A percentile compares a stretch with the other conserved stretches of the same genome.
phyloP scores from a whole-genome alignment of 2,888 invertebrate genomes.

The Cheilosia urbana region DNA sequence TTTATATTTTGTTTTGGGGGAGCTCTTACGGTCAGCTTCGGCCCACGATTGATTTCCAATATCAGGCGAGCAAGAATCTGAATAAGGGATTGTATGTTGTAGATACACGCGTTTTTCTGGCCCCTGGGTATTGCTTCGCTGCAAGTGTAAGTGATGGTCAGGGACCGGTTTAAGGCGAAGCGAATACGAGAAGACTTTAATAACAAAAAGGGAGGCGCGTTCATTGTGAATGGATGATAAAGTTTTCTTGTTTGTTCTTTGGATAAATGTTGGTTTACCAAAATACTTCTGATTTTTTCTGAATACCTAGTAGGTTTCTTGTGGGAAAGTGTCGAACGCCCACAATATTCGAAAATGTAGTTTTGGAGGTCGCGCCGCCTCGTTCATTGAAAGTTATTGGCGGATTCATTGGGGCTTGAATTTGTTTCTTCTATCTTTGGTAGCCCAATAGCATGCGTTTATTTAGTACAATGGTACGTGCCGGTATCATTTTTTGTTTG shows the following conservation, averaged over 20 bases:
- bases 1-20: conserved; percentile 40
- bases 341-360: conserved; percentile 77
- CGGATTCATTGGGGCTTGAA: neutral
- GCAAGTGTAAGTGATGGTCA: conserved; percentile 32
- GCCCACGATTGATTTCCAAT: conserved; percentile 83
- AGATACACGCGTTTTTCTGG: conserved; percentile 10
- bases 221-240: conserved; percentile 37
- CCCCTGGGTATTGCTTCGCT: conserved; percentile 10
- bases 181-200: conserved; percentile 19
- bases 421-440: conserved; percentile 44
- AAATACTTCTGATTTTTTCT: conserved; percentile 51
- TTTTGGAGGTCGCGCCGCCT: neutral
- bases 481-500: neutral
- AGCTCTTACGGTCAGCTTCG: conserved; percentile 81
- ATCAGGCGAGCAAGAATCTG: conserved; percentile 81
- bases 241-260: conserved; percentile 37
- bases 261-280: conserved; percentile 58
- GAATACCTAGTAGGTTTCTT: conserved; percentile 73
- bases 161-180: conserved; percentile 43
- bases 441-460: conserved; percentile 62
- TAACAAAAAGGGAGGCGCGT: conserved; percentile 45
- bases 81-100: conserved; percentile 48
- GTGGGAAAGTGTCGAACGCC: conserved; percentile 83
- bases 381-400: neutral
- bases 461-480: conserved; percentile 47